Evolutionary conservation across 2,888 invertebrate species (phyloP), one percentile per base, ranked within the genome.

Genomic region (Cetonia aurata): DNA sequence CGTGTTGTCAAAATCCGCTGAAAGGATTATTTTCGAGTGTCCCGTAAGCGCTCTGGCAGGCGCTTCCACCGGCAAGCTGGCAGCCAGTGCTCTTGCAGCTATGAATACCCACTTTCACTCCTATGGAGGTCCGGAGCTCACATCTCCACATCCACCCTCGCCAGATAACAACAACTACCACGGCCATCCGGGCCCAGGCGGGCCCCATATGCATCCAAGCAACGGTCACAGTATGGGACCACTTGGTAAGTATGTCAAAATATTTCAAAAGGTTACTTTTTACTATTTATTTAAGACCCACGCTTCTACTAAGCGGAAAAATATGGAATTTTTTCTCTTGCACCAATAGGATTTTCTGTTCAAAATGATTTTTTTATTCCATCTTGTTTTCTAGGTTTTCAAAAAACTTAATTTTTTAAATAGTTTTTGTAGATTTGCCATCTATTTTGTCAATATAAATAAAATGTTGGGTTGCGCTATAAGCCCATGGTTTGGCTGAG

Each of bases 31-130:
- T 71, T 68, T 71, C 62, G 57, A 48, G 46, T 68, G 65, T 71
- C 50, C 19, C 55, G 75, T 73, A 66, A 75, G 76, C 77, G 77
- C 76, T 77, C 62, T 59, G 74, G 72, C 59, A 70, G 73, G 76
- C 76, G 77, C 77, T 75, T 72, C 70, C 66, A 88, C 89, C 90
- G 89, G 88, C 93, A 93, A 93, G 89, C 93, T 93, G 93, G 93
- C 93, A 88, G 92, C 92, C 90, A 91, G 92, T 87, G 86, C 90
- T 84, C 89, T 92, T 86, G 88, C 91, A 87, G 92, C 93, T 87
- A 94, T 95, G 94, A 95, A 94, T 92, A 93, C 94, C 88, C 93
- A 93, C 88, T 94, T 93, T 89, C 93, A 93, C 89, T 91, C 92
- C 87, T 93, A 92, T 88, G 85, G 84, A 78, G 84, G 82, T 57